Base-by-base conservation (phyloP, 2,888 invertebrate genomes). In the Clivina fossor region DNA sequence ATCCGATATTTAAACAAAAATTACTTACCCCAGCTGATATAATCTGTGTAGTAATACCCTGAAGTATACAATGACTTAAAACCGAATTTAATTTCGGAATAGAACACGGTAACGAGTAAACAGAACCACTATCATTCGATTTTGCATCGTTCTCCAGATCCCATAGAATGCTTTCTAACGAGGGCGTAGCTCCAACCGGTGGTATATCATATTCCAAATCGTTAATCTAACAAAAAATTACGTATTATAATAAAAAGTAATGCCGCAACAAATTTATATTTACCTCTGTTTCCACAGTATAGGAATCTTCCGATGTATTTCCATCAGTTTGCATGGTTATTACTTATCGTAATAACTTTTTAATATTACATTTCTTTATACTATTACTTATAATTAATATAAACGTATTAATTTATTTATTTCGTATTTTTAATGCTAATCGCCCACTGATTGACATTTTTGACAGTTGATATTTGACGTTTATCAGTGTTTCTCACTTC, bases 11-110 rank as follows among this genome's bases (percentile, higher is more conserved):
- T 43, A 22, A 37, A 11, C 15, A 30, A 15, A 20, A 37, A 53
- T 47, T 46, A n/a, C n/a, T 76, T 76, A 92, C 93, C 66, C 86
- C 84, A 38, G 95, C 94, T 56, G 93, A 92, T 59, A 82, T 76
- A 16, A 96, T 78, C 74, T 96, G 96, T 18, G 93, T 84, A 2
- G 95, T 92, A 46, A 96, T 84, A 59, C 91, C 93, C 71, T 93
- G 92, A 57, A 96, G 76, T 58, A 93, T 80, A 26, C 86, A 84
- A 70, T 90, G 90, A 46, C 87, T 80, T 64, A 91, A 75, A 63
- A 92, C 84, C 16, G 85, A 84, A 22, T 83, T 80, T 28, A 78
- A 77, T 60, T 76, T 77, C 7, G 69, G 65, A 5, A 73, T 70
- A 13, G 74, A 63, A 2, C 78, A 78, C 58, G 78, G 72, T 47